Percentiles rank a stretch among this genome's conserved stretches.
Conservation (phyloP, 2,888 invertebrate genomes). For the Hedya salicella region DNA sequence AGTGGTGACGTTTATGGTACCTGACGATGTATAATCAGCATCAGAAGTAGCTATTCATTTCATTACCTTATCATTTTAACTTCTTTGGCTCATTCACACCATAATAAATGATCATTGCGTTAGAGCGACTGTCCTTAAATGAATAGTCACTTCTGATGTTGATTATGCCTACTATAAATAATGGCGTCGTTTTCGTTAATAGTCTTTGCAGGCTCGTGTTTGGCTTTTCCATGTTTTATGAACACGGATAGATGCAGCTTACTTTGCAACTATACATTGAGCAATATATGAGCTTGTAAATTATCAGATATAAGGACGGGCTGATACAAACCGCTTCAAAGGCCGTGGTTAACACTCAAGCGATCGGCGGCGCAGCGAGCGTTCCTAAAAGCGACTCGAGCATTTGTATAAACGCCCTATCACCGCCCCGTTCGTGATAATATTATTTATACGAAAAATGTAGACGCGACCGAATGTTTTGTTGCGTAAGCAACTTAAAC, state of each 20-base stretch:
- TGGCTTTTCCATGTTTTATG: not conserved
- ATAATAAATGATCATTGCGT: no score
- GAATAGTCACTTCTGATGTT: not conserved
- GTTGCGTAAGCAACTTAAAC: no score
- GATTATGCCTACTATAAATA: not conserved
- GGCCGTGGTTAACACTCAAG: no score
- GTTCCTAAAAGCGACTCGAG: no score
- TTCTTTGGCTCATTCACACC: no score
- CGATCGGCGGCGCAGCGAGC: no score
- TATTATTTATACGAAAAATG: no score
- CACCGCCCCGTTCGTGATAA: no score
- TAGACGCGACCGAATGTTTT: no score
- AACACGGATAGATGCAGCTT: not conserved
- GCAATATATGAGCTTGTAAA: constrained; percentile 11
- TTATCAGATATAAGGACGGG: not conserved
- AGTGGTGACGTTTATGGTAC: constrained; percentile 27
- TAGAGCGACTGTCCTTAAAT: not conserved
- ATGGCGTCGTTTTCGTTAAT: not conserved
- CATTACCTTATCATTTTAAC: not conserved
- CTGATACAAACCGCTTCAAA: not conserved
- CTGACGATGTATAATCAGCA: not conserved
- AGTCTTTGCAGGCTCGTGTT: constrained; percentile 6
- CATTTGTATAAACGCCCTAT: no score
- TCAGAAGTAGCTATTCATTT: not conserved
- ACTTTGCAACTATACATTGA: constrained; percentile 1